A percentile compares a stretch with the other conserved stretches of the same genome.
Evolutionary conservation across 2,113 vertebrate genomes (phyloP).

Genomic region (Pagrus major): DNA sequence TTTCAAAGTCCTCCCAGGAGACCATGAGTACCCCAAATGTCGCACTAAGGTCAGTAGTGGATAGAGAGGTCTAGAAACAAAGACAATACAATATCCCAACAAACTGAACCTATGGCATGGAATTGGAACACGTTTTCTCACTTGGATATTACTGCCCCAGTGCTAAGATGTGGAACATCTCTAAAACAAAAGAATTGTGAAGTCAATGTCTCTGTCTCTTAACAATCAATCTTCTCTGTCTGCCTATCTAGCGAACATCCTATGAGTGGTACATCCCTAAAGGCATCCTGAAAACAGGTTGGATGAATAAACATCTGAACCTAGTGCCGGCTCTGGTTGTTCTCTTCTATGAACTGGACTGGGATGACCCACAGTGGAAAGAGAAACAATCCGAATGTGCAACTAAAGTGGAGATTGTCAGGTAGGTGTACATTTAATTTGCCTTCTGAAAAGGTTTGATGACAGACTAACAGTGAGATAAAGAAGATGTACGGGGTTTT

Average conservation of each 20-base stretch:
- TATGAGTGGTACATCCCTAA: slow-evolving; percentile 99
- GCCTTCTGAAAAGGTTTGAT: not conserved
- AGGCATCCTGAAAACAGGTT: slow-evolving; percentile 97
- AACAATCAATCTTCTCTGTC: not conserved
- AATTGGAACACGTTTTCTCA: not conserved
- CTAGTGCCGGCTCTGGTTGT: slow-evolving; percentile 96
- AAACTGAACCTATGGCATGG: not conserved
- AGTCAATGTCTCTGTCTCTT: not conserved
- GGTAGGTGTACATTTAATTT: slow-evolving; percentile 80
- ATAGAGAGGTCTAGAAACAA: not conserved
- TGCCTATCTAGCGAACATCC: slow-evolving; percentile 88
- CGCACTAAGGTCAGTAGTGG: slow-evolving; percentile 90
- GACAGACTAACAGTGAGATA: not conserved
- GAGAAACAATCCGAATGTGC: slow-evolving; percentile 97
- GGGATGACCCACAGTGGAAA: slow-evolving; percentile 98
- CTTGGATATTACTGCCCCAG: not conserved
- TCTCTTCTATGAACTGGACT: slow-evolving; percentile 97
- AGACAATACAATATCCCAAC: not conserved
- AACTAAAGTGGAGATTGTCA: slow-evolving; percentile 97
- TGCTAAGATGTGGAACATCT: not conserved
- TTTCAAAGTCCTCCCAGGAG: slow-evolving; percentile 96
- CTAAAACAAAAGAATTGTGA: not conserved
- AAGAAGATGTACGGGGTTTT: not conserved
- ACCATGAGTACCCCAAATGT: slow-evolving; percentile 98
- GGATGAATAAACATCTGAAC: slow-evolving; percentile 99